phyloP scores from a whole-genome alignment of 2,888 invertebrate species.

The Hermaeophaga mercurialis region DNA sequence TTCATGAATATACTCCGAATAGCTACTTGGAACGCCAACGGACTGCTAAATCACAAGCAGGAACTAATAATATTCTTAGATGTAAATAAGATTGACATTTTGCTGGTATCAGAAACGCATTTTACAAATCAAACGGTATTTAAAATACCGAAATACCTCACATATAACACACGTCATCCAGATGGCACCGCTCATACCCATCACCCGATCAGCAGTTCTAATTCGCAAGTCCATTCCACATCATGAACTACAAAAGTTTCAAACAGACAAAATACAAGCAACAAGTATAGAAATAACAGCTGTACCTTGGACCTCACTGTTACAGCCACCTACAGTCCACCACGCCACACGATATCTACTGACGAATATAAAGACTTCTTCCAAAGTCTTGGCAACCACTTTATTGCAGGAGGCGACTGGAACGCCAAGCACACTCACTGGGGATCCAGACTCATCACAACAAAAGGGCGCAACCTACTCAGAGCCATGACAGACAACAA shows the following conservation, averaged over 20 bases:
- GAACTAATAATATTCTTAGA: conserved; percentile 31
- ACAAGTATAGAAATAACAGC: conserved; percentile 10
- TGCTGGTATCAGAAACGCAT: too few relatives aligned
- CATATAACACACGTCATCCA: conserved; percentile 33
- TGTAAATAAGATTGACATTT: conserved; percentile 36
- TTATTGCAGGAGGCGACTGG: too few relatives aligned
- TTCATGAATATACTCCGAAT: conserved; percentile 17
- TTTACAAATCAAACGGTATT: conserved; percentile 33
- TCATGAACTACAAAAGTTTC: conserved; percentile 9
- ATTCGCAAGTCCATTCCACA: conserved; percentile 11
- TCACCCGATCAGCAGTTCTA: conserved; percentile 1
- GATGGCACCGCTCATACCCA: conserved; percentile 30
- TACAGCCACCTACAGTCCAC: too few relatives aligned
- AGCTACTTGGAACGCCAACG: conserved; percentile 23
- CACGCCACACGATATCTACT: too few relatives aligned
- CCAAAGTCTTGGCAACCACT: too few relatives aligned
- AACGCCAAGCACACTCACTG: too few relatives aligned
- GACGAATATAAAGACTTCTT: too few relatives aligned
- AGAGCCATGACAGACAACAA: conserved; percentile 12
- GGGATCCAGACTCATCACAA: conserved; percentile 15
- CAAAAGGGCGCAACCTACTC: conserved; percentile 12
- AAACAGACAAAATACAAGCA: conserved; percentile 17
- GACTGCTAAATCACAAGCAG: conserved; percentile 34
- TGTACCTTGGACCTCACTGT: too few relatives aligned
- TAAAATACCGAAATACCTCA: conserved; percentile 32